Conservation (phyloP, 2,113 vertebrate genomes). For the Oenanthe melanoleuca region DNA sequence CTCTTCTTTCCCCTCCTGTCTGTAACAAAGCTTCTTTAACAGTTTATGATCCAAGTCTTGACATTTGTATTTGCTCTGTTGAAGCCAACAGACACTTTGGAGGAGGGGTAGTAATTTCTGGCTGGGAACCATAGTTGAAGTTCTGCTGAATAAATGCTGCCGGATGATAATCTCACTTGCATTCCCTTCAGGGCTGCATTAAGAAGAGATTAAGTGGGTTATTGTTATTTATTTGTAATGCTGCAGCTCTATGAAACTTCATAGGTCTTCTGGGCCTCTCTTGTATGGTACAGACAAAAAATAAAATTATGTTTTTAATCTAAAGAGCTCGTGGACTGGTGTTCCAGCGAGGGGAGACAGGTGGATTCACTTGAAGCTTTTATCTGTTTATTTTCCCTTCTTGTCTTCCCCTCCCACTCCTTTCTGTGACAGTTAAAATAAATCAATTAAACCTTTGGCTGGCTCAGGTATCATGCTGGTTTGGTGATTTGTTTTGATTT, state of each 20-base stretch:
- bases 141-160: slow-evolving; percentile 2
- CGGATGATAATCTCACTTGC: neutral
- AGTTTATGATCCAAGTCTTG: neutral
- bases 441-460: neutral
- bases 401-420: neutral
- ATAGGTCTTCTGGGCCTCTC: neutral
- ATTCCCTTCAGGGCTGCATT: slow-evolving; percentile 38
- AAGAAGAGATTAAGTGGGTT: slow-evolving; percentile 50
- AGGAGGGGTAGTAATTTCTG: neutral
- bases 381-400: neutral
- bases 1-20: slow-evolving; percentile 12
- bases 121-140: neutral
- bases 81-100: neutral
- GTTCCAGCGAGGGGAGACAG: neutral
- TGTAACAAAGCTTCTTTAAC: neutral
- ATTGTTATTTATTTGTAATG: slow-evolving; percentile 50
- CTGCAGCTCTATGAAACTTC: neutral
- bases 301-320: slow-evolving; percentile 4
- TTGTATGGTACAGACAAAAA: slow-evolving; percentile 30
- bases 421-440: neutral
- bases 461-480: neutral
- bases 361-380: neutral
- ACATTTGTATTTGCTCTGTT: neutral
- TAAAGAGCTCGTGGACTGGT: neutral
- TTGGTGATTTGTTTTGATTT: neutral